Evolutionary conservation across 2,113 vertebrate species (phyloP).

Genomic region (Erpornis zantholeuca): DNA sequence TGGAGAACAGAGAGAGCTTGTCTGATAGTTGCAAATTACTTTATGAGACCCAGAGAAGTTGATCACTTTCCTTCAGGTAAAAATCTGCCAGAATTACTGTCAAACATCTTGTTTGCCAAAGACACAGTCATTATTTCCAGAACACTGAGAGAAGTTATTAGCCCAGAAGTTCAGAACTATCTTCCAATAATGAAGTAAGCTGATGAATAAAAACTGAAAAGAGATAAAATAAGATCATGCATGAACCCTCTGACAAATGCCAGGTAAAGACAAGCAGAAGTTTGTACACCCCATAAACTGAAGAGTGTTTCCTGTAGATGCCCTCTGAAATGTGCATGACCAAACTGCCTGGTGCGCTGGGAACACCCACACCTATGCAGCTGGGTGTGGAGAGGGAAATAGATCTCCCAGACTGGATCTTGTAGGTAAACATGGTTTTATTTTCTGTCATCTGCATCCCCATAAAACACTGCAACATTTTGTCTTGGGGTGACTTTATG

Average conservation of each 20-base stretch:
- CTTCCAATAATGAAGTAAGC: not conserved
- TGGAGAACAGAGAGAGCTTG: not conserved
- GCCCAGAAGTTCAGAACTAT: not conserved
- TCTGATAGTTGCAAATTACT: not conserved
- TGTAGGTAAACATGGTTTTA: not conserved
- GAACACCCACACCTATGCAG: not conserved
- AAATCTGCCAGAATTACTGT: not conserved
- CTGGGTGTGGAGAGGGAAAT: not conserved
- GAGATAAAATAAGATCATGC: rapidly evolving
- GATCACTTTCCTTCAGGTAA: not conserved
- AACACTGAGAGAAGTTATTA: not conserved
- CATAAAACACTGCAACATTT: not conserved
- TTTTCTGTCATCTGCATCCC: not conserved
- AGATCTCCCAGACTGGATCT: not conserved
- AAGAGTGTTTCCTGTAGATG: not conserved
- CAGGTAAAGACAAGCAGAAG: not conserved
- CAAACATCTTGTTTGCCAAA: not conserved
- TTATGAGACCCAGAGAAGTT: not conserved
- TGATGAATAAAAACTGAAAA: not conserved
- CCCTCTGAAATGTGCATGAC: not conserved
- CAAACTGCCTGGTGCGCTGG: not conserved
- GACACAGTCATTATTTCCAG: not conserved
- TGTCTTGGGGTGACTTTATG: no score
- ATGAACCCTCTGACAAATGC: not conserved
- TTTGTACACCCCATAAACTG: not conserved